Percentiles rank a stretch among this genome's conserved stretches.
phyloP scores from a whole-genome alignment of 2,113 vertebrate genomes.

The Piliocolobus tephrosceles region DNA sequence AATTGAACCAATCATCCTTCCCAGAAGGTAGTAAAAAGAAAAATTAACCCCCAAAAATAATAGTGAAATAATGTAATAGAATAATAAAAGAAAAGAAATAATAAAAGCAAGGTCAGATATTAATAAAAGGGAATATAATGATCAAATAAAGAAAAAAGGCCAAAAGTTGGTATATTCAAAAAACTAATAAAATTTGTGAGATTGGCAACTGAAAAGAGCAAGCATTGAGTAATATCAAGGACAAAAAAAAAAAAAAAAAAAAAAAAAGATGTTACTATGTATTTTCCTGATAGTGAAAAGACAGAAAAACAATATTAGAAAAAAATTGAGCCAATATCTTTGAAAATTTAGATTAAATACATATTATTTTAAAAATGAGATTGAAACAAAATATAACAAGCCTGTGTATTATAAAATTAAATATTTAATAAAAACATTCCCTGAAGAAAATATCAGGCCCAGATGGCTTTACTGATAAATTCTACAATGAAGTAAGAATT shows the following conservation, averaged over 20 bases:
- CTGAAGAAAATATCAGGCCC: neutral
- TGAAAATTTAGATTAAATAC: neutral
- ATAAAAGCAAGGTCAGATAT: neutral
- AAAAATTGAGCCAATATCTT: neutral
- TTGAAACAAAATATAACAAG: neutral
- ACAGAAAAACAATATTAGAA: neutral
- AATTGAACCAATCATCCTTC: neutral
- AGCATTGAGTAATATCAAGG: neutral
- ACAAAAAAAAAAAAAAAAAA: neutral
- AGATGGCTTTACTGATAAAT: neutral
- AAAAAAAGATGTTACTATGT: neutral
- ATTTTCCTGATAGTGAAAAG: neutral
- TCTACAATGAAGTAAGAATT: neutral
- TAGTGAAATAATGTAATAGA: neutral
- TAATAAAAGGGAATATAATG: neutral
- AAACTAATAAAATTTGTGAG: neutral
- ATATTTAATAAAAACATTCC: neutral
- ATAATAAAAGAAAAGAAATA: neutral
- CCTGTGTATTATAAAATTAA: neutral
- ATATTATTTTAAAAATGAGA: neutral
- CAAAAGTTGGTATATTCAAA: neutral
- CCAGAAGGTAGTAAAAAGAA: neutral
- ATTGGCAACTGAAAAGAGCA: neutral
- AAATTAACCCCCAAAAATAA: neutral
- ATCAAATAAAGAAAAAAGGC: neutral